These are phyloP conservation scores for Eupithecia dodoneata DNA, from an alignment of 2,888 invertebrate species.

Conservation along the genomic window DNA sequence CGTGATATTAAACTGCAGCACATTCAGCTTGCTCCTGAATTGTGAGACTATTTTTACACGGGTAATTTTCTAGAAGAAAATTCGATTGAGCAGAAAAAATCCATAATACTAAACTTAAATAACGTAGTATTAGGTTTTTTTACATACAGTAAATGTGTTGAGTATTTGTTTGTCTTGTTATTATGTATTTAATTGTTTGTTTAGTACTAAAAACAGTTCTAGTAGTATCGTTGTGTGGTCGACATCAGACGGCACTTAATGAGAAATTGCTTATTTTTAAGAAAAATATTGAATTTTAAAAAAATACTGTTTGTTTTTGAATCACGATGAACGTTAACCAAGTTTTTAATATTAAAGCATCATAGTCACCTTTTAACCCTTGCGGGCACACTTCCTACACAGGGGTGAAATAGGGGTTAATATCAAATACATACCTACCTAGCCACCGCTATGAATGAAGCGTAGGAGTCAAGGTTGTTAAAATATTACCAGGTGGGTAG, in stretches of 20 bases:
- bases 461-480: not conserved
- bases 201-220: too few species aligned
- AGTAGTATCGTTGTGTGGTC: too few species aligned
- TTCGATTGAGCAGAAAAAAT: too few species aligned
- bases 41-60: not conserved
- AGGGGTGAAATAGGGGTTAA: conserved; percentile 2
- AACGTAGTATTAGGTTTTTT: too few species aligned
- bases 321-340: not conserved
- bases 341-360: not conserved
- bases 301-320: not conserved
- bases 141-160: too few species aligned
- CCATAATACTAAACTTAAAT: too few species aligned
- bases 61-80: not conserved
- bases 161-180: too few species aligned
- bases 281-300: too few species aligned
- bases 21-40: not conserved
- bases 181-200: too few species aligned
- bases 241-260: too few species aligned
- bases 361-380: not conserved
- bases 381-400: not conserved
- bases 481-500: not conserved
- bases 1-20: not conserved
- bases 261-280: too few species aligned
- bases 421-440: not conserved
- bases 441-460: not conserved